Evolutionary conservation across 2,113 vertebrate genomes (phyloP).

Genomic region (Gobius niger): DNA sequence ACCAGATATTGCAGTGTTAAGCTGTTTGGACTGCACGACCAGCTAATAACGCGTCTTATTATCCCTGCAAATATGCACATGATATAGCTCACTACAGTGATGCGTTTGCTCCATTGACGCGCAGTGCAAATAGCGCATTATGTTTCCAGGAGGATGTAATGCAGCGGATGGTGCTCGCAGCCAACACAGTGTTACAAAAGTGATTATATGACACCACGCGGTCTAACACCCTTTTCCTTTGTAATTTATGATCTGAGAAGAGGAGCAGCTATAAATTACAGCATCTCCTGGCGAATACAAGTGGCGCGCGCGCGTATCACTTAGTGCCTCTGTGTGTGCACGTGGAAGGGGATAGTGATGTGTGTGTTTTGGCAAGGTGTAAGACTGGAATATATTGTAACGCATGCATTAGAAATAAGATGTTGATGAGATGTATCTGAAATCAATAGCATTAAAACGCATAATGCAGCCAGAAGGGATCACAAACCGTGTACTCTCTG

Average conservation of each 20-base stretch:
- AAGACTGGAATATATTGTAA: too few species aligned
- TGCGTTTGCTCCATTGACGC: constrained; percentile 30
- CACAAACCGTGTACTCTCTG: too few species aligned
- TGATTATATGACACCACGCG: constrained; percentile 47
- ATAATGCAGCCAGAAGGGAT: too few species aligned
- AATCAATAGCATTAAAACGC: too few species aligned
- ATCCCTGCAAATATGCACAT: constrained; percentile 34
- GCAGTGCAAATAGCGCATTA: constrained; percentile 28
- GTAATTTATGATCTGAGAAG: constrained; percentile 32
- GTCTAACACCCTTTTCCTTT: constrained; percentile 24
- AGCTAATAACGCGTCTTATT: constrained; percentile 44
- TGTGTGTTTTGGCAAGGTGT: neutral
- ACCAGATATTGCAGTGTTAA: constrained; percentile 49
- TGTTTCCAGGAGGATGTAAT: constrained; percentile 30
- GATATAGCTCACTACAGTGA: constrained; percentile 11
- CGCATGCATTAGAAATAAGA: too few species aligned
- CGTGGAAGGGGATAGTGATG: constrained; percentile 10
- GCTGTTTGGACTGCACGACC: constrained; percentile 37
- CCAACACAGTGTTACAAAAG: constrained; percentile 37
- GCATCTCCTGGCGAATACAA: constrained; percentile 47
- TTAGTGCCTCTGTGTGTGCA: neutral
- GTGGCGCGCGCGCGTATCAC: constrained; percentile 28
- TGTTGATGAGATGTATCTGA: too few species aligned
- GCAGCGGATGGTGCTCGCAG: constrained; percentile 45
- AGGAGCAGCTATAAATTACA: constrained; percentile 29